Base-by-base conservation (phyloP, 2,888 invertebrate genomes). In the Andrena chrysosceles region DNA sequence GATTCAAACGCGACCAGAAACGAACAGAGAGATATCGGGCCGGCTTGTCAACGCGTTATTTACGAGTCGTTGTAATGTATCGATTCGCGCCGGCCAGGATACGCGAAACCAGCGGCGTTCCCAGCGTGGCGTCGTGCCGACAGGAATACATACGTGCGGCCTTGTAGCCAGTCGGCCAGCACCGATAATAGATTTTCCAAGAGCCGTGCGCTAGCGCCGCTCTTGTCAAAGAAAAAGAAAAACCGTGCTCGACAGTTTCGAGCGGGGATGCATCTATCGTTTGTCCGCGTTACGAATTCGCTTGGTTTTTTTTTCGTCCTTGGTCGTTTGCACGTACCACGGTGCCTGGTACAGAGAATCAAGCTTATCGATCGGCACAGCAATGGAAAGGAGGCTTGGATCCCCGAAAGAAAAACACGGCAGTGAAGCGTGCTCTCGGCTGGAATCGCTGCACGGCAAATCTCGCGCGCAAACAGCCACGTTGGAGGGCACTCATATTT, bases 31-130 rank as follows among this genome's bases (percentile, higher is more conserved):
- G 87, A 79, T 89, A 86, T 90, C 85, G 80, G 84, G 67, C 84
- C 70, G 74, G 71, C 83, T 84, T 86, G 90, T 90, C 90, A 84
- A 84, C 90, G 85, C 54, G 84, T 90, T 90, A 89, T 90, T 90
- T 89, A 87, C 84, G 89, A 56, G 73, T 73, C 76, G 75, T 84
- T 73, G 86, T 86, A 89, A 85, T 82, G 86, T 88, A 86, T 89
- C 78, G 88, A 90, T 89, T 86, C 74, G 76, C 54, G 35, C 23
- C 20, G 49, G 72, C 42, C 29, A 42, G 20, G 23, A 26, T 56
- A 23, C 10, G 23, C 56, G 20, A 56, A 23, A 56, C 23, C 56
- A 56, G 23, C 56, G 10, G 20, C 23, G 56, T 26, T 56, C 23
- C 20, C 8, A 56, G 56, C 56, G 23, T 56, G 10, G 23, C 23